These are phyloP conservation scores for Ecliptopera silaceata DNA, from an alignment of 2,888 invertebrate species.

Conservation along the genomic window DNA sequence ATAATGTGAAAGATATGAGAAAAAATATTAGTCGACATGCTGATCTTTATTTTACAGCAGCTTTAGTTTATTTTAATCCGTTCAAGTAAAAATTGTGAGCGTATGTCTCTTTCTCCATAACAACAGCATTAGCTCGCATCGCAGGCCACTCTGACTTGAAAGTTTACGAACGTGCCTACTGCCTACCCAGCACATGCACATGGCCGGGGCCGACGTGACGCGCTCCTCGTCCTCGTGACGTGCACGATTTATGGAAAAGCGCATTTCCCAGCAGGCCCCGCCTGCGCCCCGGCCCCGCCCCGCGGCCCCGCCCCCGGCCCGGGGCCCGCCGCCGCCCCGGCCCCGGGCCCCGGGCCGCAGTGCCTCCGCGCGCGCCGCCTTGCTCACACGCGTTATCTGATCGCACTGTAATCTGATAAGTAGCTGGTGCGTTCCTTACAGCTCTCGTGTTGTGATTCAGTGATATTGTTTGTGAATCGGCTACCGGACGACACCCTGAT, in stretches of 20 bases:
- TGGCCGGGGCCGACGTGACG: slow-evolving; percentile 12
- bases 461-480: slow-evolving; percentile 21
- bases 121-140: too few relatives aligned
- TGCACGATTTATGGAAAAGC: slow-evolving; percentile 51
- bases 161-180: too few relatives aligned
- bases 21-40: too few relatives aligned
- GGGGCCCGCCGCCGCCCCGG: slow-evolving; percentile 38
- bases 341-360: slow-evolving; percentile 40
- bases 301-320: slow-evolving; percentile 29
- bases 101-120: too few relatives aligned
- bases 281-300: slow-evolving; percentile 37
- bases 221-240: slow-evolving; percentile 25
- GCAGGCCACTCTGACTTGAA: too few relatives aligned
- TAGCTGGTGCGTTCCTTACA: slow-evolving; percentile 35
- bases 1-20: too few relatives aligned
- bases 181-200: too few relatives aligned
- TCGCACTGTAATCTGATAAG: slow-evolving; percentile 38
- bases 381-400: slow-evolving; percentile 49
- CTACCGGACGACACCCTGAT: not conserved
- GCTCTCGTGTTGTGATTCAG: slow-evolving; percentile 41
- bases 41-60: too few relatives aligned
- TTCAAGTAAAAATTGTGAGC: too few relatives aligned
- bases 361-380: slow-evolving; percentile 55
- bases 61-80: too few relatives aligned
- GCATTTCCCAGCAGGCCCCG: slow-evolving; percentile 43